These are phyloP conservation scores for Dromas ardeola DNA, from an alignment of 2,113 vertebrate genomes.

Conservation along the genomic window DNA sequence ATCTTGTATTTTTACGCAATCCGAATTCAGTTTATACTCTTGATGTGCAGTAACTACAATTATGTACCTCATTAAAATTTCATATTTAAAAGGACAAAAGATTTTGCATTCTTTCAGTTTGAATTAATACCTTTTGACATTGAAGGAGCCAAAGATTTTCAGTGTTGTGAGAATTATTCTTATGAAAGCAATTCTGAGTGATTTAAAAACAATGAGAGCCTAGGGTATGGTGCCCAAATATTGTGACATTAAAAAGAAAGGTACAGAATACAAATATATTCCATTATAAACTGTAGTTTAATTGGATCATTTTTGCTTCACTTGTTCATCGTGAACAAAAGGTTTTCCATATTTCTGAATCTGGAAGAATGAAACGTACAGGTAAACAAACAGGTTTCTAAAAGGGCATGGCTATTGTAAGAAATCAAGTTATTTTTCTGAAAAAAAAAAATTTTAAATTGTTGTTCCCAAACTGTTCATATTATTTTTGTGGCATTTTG, in stretches of 20 bases:
- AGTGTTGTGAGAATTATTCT: not conserved
- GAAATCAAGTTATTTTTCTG: not conserved
- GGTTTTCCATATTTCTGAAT: not conserved
- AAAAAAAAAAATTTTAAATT: not conserved
- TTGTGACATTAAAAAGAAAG: constrained; percentile 6
- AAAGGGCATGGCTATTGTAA: not conserved
- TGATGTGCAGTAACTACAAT: not conserved
- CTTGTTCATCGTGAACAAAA: not conserved
- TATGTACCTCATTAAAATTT: not conserved
- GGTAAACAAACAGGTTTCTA: not conserved
- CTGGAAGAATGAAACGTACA: not conserved
- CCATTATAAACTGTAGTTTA: not conserved
- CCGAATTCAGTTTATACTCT: constrained; percentile 16
- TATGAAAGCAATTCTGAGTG: not conserved
- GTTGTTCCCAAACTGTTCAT: not conserved
- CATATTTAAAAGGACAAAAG: not conserved
- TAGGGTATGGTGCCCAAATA: not conserved
- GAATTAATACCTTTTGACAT: not conserved
- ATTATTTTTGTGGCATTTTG: not conserved
- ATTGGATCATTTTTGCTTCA: not conserved
- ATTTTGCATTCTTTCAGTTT: constrained; percentile 9
- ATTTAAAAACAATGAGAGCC: not conserved
- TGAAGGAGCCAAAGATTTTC: not conserved
- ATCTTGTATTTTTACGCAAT: constrained; percentile 8
- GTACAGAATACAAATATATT: not conserved